These are phyloP conservation scores for Timandra comae DNA, from an alignment of 2,888 invertebrate species.

Conservation along the genomic window DNA sequence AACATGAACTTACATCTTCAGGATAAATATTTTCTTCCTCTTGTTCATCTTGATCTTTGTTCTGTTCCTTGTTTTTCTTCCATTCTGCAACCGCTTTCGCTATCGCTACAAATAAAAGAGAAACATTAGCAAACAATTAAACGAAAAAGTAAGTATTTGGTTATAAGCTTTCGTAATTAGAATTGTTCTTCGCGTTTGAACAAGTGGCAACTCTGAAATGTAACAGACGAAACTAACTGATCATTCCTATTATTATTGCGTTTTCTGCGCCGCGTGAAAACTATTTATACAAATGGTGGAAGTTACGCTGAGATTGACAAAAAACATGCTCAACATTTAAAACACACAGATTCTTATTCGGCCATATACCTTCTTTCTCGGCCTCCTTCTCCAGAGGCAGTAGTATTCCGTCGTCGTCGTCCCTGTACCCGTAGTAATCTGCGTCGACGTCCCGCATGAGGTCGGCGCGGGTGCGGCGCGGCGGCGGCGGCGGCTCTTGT, in stretches of 20 bases:
- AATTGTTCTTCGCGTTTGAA: too few species aligned
- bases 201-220: too few species aligned
- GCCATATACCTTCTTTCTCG: constrained; percentile 85
- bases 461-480: constrained; percentile 95
- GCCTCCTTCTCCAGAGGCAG: constrained; percentile 89
- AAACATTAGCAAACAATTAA: constrained; percentile 5
- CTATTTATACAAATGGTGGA: too few species aligned
- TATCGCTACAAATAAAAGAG: constrained; percentile 52
- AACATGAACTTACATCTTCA: constrained; percentile 73
- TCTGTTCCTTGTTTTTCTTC: constrained; percentile 78
- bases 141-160: too few species aligned
- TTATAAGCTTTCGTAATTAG: too few species aligned
- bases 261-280: too few species aligned
- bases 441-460: constrained; percentile 99
- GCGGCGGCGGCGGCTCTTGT: constrained; percentile 93
- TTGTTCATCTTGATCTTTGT: constrained; percentile 75
- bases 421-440: constrained; percentile 98
- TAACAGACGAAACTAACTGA: too few species aligned
- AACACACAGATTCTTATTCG: too few species aligned
- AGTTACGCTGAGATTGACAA: too few species aligned
- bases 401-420: constrained; percentile 98
- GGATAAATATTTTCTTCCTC: constrained; percentile 86
- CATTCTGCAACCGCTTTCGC: constrained; percentile 81
- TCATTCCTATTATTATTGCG: too few species aligned
- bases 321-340: too few species aligned